Percentiles rank a stretch among this genome's conserved stretches.
phyloP scores from a whole-genome alignment of 64 coral and sea anemone genomes.

The Cladopsammia gracilis region DNA sequence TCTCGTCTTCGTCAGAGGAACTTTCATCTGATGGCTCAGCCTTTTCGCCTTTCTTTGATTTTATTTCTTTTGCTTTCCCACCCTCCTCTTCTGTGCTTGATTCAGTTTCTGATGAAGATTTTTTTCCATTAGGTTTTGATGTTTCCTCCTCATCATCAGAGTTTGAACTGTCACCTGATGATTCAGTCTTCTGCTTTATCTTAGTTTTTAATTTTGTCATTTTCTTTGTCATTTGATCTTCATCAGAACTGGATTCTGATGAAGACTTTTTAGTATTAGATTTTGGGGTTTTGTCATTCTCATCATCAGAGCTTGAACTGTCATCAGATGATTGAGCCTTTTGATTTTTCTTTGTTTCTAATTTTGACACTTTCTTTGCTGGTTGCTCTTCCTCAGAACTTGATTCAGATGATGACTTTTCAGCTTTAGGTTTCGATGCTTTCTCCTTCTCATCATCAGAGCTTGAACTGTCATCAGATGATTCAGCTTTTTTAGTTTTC shows the following conservation, averaged over 20 bases:
- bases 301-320: conserved; percentile 1
- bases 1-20: neutral
- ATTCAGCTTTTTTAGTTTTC: neutral
- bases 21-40: conserved; percentile 15
- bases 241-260: neutral
- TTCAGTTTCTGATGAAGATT: neutral
- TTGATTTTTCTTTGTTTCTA: conserved; percentile 3
- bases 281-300: neutral
- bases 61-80: neutral
- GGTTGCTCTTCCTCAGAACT: too few species aligned
- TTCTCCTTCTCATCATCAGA: conserved; percentile 18
- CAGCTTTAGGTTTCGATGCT: neutral
- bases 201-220: neutral
- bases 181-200: neutral
- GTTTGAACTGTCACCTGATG: conserved; percentile 16
- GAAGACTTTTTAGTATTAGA: conserved; percentile 14
- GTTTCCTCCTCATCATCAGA: neutral
- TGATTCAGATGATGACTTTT: neutral
- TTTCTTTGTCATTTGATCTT: neutral
- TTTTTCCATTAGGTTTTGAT: neutral
- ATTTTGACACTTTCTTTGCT: too few species aligned
- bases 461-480: neutral
- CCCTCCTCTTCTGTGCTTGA: neutral
- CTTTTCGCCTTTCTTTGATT: neutral
- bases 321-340: neutral